These are phyloP conservation scores for Bos indicus DNA, from an alignment of 2,113 vertebrate species.

Conservation along the genomic window DNA sequence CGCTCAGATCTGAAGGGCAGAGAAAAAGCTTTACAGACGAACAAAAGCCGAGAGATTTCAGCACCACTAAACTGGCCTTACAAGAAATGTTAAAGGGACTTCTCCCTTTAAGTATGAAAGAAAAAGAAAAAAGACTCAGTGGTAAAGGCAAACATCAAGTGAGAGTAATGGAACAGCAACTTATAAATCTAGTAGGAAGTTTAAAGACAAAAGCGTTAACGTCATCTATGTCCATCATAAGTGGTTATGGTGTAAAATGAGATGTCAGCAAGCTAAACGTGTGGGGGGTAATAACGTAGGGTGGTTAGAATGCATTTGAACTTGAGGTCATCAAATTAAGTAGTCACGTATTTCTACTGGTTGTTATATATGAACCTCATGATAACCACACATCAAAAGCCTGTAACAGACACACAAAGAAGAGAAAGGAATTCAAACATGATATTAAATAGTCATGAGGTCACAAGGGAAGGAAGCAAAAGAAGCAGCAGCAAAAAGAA, in stretches of 20 bases:
- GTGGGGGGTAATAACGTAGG: accelerated
- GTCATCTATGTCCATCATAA: not conserved
- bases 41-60: not conserved
- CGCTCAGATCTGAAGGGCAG: not conserved
- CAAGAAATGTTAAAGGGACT: not conserved
- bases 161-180: not conserved
- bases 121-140: not conserved
- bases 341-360: not conserved
- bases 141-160: not conserved
- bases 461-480: not conserved
- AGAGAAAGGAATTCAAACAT: not conserved
- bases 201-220: not conserved
- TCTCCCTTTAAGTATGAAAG: not conserved
- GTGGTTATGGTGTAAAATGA: not conserved
- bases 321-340: not conserved
- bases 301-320: not conserved
- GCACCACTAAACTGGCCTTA: not conserved
- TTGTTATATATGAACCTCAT: not conserved
- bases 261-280: not conserved
- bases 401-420: not conserved
- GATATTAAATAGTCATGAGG: not conserved
- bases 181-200: not conserved
- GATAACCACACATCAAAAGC: not conserved
- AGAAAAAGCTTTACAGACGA: not conserved
- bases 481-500: not conserved